A percentile compares a stretch with the other conserved stretches of the same genome.
These are phyloP conservation scores for Acleris literana DNA, from an alignment of 2,888 invertebrate species.

Conservation along the genomic window DNA sequence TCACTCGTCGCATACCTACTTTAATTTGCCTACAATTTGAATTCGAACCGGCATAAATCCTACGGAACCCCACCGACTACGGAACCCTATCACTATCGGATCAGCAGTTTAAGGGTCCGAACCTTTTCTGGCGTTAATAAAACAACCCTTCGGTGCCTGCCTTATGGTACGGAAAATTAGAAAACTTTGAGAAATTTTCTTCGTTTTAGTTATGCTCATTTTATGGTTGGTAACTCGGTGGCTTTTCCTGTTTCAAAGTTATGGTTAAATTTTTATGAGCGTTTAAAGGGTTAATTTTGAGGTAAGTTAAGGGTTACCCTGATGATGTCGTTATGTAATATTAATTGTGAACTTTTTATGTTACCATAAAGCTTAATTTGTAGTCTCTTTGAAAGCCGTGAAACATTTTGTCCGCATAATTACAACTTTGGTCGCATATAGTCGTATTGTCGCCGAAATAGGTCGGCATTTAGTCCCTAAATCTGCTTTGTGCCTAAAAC, in stretches of 20 bases:
- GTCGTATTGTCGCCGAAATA: too few relatives aligned
- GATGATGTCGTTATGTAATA: too few relatives aligned
- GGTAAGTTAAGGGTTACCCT: neutral
- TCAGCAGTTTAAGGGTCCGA: slow-evolving; percentile 35
- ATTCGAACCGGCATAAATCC: slow-evolving; percentile 26
- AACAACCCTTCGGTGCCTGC: slow-evolving; percentile 33
- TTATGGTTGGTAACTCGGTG: slow-evolving; percentile 12
- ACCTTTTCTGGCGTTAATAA: slow-evolving; percentile 33
- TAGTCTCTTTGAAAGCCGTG: too few relatives aligned
- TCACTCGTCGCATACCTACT: neutral
- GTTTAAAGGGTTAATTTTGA: slow-evolving; percentile 16
- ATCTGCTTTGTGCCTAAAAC: too few relatives aligned
- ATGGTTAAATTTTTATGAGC: slow-evolving; percentile 21
- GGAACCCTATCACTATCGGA: slow-evolving; percentile 36
- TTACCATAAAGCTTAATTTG: too few relatives aligned
- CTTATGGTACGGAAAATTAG: slow-evolving; percentile 34
- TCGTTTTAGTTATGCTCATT: slow-evolving; percentile 22
- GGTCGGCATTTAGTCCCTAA: too few relatives aligned
- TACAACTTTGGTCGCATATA: too few relatives aligned
- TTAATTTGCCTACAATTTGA: slow-evolving; percentile 33
- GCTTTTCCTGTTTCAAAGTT: slow-evolving; percentile 23
- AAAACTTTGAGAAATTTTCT: slow-evolving; percentile 29
- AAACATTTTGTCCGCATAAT: too few relatives aligned
- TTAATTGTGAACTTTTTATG: too few relatives aligned
- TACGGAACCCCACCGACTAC: slow-evolving; percentile 5